Evolutionary conservation across 2,888 invertebrate genomes (phyloP), one percentile per base, ranked within the genome.

Genomic region (Candidula unifasciata): DNA sequence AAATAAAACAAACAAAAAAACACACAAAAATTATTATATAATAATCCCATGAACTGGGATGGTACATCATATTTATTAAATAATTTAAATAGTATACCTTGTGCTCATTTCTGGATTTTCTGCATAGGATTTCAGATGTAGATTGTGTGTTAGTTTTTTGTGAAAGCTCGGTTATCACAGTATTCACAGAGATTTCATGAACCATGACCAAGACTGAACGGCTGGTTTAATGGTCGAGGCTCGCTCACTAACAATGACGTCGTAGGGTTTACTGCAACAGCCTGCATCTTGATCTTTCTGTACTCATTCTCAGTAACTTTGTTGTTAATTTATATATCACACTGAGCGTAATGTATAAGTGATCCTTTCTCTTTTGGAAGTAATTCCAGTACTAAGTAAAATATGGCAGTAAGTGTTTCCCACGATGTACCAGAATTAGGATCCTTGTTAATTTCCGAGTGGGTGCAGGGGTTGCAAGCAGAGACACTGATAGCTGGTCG

Each of bases 61-160:
- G n/a, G n/a, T n/a, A n/a, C n/a, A n/a, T n/a, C n/a, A n/a, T n/a
- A n/a, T n/a, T n/a, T n/a, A n/a, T n/a, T n/a, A n/a, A n/a, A n/a
- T n/a, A n/a, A n/a, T n/a, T n/a, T n/a, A n/a, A n/a, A n/a, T n/a
- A n/a, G n/a, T n/a, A 52, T 73, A 73, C 73, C 73, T 73, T 73
- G 73, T 73, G 73, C 73, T 73, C 73, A 73, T 73, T 73, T 37
- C 73, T 73, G 73, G 8, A 24, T 71, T 37, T 71, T 44, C 44
- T 24, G 71, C 44, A 73, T 73, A 44, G 24, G 52, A n/a, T 13
- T 2, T 44, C 35, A 27, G n/a, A 21, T 52, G 73, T n/a, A 73
- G 73, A 73, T 13, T 5, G 24, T 73, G 73, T 0, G n/a, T 52
- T n/a, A 33, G 37, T 44, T n/a, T 44, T 52, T 21, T 37, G n/a